Evolutionary conservation across 2,888 invertebrate species (phyloP).

Genomic region (Archips crataeganus): DNA sequence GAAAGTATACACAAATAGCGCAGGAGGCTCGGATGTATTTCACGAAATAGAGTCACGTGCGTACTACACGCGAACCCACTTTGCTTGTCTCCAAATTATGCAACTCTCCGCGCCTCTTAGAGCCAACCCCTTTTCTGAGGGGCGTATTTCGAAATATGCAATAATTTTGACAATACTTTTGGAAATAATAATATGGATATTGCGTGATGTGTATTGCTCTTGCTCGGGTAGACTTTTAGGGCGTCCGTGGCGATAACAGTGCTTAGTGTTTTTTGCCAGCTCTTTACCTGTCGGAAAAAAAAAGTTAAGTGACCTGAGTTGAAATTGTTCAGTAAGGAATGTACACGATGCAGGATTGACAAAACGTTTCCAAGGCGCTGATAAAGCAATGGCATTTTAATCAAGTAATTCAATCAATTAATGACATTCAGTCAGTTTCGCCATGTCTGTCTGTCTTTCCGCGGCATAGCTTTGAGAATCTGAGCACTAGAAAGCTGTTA

Average conservation of each 20-base stretch:
- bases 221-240: not conserved
- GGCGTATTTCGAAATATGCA: constrained; percentile 14
- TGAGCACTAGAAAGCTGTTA: too few species aligned
- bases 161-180: constrained; percentile 7
- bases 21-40: constrained; percentile 50
- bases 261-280: not conserved
- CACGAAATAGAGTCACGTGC: constrained; percentile 72
- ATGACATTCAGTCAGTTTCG: too few species aligned
- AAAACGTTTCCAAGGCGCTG: too few species aligned
- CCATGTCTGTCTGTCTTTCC: too few species aligned
- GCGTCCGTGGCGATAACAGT: not conserved
- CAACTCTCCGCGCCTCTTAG: constrained; percentile 56
- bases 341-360: too few species aligned
- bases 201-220: not conserved
- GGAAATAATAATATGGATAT: not conserved
- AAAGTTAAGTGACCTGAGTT: too few species aligned
- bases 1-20: constrained; percentile 27
- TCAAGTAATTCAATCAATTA: too few species aligned
- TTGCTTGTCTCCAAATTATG: constrained; percentile 74
- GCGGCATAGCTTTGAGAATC: too few species aligned
- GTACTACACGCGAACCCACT: constrained; percentile 73
- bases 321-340: too few species aligned
- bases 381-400: too few species aligned
- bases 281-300: too few species aligned
- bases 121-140: constrained; percentile 25